Evolutionary conservation across 1,140 invertebrate genomes (phyloP).

Genomic region (Drosophila quadrilineata): DNA sequence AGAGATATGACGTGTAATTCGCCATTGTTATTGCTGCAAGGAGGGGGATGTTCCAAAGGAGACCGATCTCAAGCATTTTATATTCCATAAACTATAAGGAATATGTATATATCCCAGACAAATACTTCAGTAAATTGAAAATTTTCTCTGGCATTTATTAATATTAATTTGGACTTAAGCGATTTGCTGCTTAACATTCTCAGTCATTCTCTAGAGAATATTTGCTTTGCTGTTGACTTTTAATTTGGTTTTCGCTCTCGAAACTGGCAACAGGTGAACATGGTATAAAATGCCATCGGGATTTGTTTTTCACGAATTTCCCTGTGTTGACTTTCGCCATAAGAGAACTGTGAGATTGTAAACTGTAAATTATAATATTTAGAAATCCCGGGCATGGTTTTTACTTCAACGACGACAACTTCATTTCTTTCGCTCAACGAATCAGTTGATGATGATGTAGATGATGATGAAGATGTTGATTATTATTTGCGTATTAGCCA

Average conservation of each 20-base stretch:
- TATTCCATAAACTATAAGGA: conserved; percentile 10
- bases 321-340: conserved; percentile 30
- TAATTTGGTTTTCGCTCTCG: conserved; percentile 69
- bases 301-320: conserved; percentile 57
- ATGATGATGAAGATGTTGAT: conserved; percentile 31
- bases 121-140: conserved; percentile 35
- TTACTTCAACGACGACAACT: conserved; percentile 57
- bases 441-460: background rate
- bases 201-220: conserved; percentile 1
- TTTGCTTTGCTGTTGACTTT: conserved; percentile 64
- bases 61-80: conserved; percentile 32
- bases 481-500: conserved; percentile 13
- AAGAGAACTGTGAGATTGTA: too few relatives aligned
- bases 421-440: conserved; percentile 55
- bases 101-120: conserved; percentile 34
- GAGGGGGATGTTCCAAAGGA: background rate
- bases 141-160: conserved; percentile 67
- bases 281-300: conserved; percentile 23
- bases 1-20: too few relatives aligned
- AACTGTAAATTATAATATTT: conserved; percentile 67
- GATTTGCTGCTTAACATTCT: conserved; percentile 11
- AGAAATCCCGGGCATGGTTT: conserved; percentile 26
- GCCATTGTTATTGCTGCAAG: too few relatives aligned
- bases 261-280: conserved; percentile 46
- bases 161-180: conserved; percentile 69